phyloP scores from a whole-genome alignment of 2,113 vertebrate species.

The Peromyscus leucopus region DNA sequence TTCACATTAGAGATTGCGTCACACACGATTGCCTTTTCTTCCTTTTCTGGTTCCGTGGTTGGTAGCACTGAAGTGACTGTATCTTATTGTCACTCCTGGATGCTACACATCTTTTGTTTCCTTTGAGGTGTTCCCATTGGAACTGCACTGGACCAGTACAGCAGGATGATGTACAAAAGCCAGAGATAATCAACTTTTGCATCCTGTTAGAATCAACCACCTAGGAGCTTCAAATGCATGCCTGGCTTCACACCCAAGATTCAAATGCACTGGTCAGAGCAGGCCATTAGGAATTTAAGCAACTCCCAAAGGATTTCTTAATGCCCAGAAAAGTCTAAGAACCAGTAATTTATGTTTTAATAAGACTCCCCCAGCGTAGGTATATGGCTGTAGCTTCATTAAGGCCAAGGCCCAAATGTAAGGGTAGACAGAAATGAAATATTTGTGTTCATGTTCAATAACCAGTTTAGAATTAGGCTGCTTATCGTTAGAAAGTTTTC shows the following conservation, averaged over 20 bases:
- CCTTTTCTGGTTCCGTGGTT: background rate
- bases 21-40: background rate
- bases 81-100: background rate
- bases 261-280: background rate
- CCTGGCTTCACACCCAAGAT: background rate
- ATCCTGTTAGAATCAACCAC: background rate
- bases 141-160: background rate
- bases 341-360: background rate
- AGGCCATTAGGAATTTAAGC: background rate
- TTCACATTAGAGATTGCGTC: background rate
- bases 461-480: slow-evolving; percentile 31
- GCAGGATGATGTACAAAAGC: no score
- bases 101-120: background rate
- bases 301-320: background rate
- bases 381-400: background rate
- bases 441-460: background rate
- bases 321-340: slow-evolving; percentile 12
- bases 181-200: background rate
- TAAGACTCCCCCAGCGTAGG: background rate
- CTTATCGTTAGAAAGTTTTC: background rate
- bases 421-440: background rate
- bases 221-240: background rate
- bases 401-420: background rate
- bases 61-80: background rate
- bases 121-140: background rate